Base-by-base conservation (phyloP, 2,113 vertebrate species). In the Halichoerus grypus region DNA sequence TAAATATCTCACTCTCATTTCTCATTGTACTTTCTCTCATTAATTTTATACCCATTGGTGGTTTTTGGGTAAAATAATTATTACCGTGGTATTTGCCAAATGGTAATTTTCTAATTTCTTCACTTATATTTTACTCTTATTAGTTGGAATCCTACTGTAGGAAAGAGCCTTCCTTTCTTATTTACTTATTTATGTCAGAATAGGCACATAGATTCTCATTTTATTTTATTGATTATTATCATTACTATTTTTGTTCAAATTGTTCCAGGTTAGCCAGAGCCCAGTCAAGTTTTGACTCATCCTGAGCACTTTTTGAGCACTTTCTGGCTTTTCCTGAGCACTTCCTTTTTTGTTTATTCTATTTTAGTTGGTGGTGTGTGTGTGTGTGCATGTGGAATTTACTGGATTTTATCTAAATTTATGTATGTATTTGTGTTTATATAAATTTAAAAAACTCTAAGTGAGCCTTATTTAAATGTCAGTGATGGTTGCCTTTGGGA, bases 401-500 rank as follows among this genome's bases (percentile, higher is more conserved):
- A 57, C 49, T 81, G 49, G 33, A n/a, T 91, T 88, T 91, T 84
- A 28, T n/a, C 33, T n/a, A 67, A 90, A 49, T 21, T n/a, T 63
- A 61, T 33, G 31, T 53, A 16, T 12, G 1, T 67, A 4, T 67
- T 39, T 76, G 18, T 57, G 42, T 79, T 39, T 77, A 14, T 22
- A 31, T 83, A 80, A 42, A 59, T 81, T 79, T 81, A 2, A 9
- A 88, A 94, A 65, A 79, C 46, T 94, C 55, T 72, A 49, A 80
- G 4, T 67, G 15, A 71, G 28, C 10, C 19, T 97, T 72, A 93
- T 36, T 63, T 81, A 79, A 93, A 83, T 77, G 13, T 97, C 83
- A n/a, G 4, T 59, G 77, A 85, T 51, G 46, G 21, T 67, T 89
- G 36, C 4, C 26, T 74, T 74, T 92, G 63, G 13, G 28, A 76